Base-by-base conservation (phyloP, 2,797 vertebrate genomes). In the Glyptemys insculpta region DNA sequence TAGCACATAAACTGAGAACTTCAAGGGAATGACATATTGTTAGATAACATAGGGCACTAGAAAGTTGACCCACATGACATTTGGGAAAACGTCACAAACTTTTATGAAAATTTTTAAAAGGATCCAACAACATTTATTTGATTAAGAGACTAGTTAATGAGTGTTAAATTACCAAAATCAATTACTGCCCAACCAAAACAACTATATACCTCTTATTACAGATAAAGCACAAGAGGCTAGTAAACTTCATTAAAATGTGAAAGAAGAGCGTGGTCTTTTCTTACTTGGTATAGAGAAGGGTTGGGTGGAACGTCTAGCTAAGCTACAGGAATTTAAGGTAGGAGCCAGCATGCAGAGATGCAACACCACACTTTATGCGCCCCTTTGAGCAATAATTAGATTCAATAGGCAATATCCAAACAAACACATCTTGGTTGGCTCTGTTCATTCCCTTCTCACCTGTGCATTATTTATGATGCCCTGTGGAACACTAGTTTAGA, bases 401-500 rank as follows among this genome's bases (percentile, higher is more conserved):
- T 89, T 68, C 3, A 52, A 89, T 65, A 41, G 1, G 52, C 85
- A 89, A 49, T n/a, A 94, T 76, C 92, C n/a, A 78, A 57, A 49
- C 14, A 8, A 34, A 1, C 57, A 1, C 57, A 92, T 92, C 50
- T 82, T 90, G 81, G 27, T 74, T 92, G 25, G 5, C 59, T 94
- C 90, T 76, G 18, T 76, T 95, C 57, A 52, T 49, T 91, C 8
- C 41, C 93, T 90, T 83, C 41, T 92, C 29, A 41, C 87, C 25
- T 31, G 29, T 74, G 41, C 65, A 72, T 21, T 72, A 37, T 72
- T 72, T 23, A 72, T 72, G 65, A 68, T 37, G n/a, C 5, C 94
- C 91, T 86, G 92, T 94, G 68, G 49, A 91, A 57, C 37, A 81
- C 80, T 4, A 62, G 2, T 59, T 94, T 90, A 93, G 80, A 89